Conservation (phyloP, 2,113 vertebrate genomes). For the Dasyurus viverrinus region DNA sequence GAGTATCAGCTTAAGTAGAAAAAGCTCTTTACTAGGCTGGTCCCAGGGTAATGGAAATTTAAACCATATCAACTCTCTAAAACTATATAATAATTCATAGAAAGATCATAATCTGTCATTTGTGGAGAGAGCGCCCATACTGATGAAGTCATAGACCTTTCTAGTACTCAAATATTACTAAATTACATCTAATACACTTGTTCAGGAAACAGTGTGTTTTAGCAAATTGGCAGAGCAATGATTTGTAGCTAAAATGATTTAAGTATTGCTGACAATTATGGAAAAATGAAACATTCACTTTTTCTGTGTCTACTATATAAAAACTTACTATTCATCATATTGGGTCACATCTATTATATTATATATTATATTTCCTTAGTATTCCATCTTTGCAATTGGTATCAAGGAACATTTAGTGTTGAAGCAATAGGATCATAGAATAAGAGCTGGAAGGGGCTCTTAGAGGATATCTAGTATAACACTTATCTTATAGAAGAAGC, state of each 20-base stretch:
- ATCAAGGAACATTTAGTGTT: no score
- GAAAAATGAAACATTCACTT: neutral
- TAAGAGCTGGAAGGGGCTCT: no score
- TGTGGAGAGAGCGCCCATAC: neutral
- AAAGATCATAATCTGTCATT: neutral
- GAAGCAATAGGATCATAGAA: no score
- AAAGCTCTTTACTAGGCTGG: neutral
- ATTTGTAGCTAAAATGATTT: neutral
- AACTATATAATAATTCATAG: neutral
- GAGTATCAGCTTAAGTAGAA: neutral
- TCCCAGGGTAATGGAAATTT: no score
- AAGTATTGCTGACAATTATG: neutral
- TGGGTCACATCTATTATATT: neutral
- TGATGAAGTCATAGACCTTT: neutral
- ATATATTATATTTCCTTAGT: no score
- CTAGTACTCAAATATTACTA: neutral
- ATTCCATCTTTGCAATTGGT: no score
- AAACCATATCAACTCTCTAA: neutral
- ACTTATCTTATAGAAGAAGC: no score
- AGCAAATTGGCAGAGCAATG: neutral
- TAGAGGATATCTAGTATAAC: no score
- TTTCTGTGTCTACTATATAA: neutral
- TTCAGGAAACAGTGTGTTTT: neutral
- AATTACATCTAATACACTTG: neutral
- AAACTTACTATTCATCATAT: neutral